Conservation (phyloP, 2,113 vertebrate species). For the Phylloscopus trochiloides region DNA sequence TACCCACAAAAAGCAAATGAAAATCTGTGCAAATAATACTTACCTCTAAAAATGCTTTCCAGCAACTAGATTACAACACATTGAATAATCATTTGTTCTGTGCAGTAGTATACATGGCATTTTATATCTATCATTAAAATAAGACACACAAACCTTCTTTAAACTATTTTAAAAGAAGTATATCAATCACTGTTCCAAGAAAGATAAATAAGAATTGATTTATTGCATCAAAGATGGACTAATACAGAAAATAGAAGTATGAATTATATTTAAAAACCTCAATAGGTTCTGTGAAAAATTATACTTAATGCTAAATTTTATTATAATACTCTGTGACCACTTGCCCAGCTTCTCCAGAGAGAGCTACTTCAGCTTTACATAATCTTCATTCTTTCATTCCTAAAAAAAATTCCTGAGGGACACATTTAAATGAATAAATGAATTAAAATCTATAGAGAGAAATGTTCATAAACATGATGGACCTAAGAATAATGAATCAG, state of each 20-base stretch:
- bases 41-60: not conserved
- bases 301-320: not conserved
- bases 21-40: not conserved
- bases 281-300: not conserved
- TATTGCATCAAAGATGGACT: not conserved
- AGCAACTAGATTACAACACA: not conserved
- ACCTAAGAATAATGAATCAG: constrained; percentile 19
- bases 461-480: constrained; percentile 5
- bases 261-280: not conserved
- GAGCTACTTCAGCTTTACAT: not conserved
- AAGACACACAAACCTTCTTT: not conserved
- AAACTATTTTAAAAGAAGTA: not conserved
- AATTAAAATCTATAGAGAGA: constrained; percentile 29
- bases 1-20: not conserved
- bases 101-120: not conserved
- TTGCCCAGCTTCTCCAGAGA: not conserved
- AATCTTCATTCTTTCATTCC: not conserved
- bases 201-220: not conserved
- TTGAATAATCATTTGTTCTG: not conserved
- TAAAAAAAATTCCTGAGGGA: not conserved
- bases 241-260: not conserved
- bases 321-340: not conserved
- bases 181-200: not conserved
- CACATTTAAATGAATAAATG: not conserved
- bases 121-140: not conserved